Percentiles rank a stretch among this genome's conserved stretches.
Conservation (phyloP, 37 sponge, comb jelly and placozoan species). For the Amphimedon queenslandica region DNA sequence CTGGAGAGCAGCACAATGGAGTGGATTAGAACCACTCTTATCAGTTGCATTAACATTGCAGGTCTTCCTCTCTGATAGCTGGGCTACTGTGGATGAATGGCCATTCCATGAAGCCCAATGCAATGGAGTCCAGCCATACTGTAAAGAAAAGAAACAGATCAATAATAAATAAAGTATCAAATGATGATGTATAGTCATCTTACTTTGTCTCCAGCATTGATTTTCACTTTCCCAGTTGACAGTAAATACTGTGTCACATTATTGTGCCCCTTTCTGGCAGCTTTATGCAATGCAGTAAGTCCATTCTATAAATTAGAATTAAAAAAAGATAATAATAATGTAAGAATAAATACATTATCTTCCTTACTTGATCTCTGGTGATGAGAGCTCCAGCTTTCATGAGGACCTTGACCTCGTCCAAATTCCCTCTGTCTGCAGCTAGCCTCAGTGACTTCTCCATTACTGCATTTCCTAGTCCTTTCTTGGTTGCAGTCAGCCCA, state of each 20-base stretch:
- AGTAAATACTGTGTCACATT: conserved; percentile 47
- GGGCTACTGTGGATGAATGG: conserved; percentile 29
- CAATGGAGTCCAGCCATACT: conserved; percentile 75
- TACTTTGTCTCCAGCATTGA: conserved; percentile 47
- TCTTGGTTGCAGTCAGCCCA: no score
- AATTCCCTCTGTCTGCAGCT: conserved; percentile 47
- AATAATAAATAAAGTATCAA: neutral
- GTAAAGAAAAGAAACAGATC: neutral
- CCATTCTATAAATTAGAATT: conserved; percentile 52
- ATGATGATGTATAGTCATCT: neutral
- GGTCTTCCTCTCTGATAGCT: conserved; percentile 21
- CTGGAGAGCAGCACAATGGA: conserved; percentile 66
- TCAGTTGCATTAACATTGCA: conserved; percentile 34
- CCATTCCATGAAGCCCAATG: conserved; percentile 78
- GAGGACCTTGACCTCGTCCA: conserved; percentile 41
- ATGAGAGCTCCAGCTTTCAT: conserved; percentile 38
- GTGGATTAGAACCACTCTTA: conserved; percentile 62
- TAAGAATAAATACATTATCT: neutral
- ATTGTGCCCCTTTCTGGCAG: conserved; percentile 52
- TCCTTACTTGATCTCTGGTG: conserved; percentile 40
- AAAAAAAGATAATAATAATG: neutral
- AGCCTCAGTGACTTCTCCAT: conserved; percentile 19
- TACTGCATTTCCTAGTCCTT: no score
- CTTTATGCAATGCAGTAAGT: conserved; percentile 65
- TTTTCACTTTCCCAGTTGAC: conserved; percentile 21